Evolutionary conservation across 2,888 invertebrate species (phyloP).

Genomic region (Malthinus seriepunctatus): DNA sequence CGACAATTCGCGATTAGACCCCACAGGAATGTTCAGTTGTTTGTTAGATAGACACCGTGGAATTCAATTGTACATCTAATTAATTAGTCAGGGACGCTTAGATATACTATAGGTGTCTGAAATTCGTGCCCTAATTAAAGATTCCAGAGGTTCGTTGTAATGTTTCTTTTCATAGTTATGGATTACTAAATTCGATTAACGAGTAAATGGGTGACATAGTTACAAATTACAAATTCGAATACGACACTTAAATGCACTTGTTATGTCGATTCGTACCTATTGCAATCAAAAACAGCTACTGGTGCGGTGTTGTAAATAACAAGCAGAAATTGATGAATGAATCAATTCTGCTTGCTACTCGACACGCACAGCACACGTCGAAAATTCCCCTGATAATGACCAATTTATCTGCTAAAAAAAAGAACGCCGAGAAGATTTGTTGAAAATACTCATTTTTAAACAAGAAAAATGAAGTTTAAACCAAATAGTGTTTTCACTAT

Average conservation of each 20-base stretch:
- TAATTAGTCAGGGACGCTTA: constrained; percentile 48
- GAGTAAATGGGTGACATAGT: constrained; percentile 1
- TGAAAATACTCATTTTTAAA: neutral
- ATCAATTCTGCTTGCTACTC: constrained; percentile 2
- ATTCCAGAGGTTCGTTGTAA: constrained; percentile 40
- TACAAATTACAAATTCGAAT: constrained; percentile 11
- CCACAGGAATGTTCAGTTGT: constrained; percentile 48
- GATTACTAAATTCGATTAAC: constrained; percentile 15
- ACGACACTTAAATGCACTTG: constrained; percentile 20
- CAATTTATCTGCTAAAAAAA: constrained; percentile 11
- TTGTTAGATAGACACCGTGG: constrained; percentile 50
- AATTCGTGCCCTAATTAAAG: constrained; percentile 45
- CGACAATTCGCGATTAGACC: constrained; percentile 44
- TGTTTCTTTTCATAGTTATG: constrained; percentile 31
- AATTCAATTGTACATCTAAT: constrained; percentile 52
- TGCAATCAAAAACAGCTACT: constrained; percentile 3
- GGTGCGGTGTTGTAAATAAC: constrained; percentile 4
- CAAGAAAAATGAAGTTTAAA: too few relatives aligned
- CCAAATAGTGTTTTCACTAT: too few relatives aligned
- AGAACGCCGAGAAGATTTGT: constrained; percentile 2
- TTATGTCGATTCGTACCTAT: constrained; percentile 3
- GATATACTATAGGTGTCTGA: constrained; percentile 35
- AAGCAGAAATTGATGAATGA: constrained; percentile 12
- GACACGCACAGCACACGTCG: constrained; percentile 6
- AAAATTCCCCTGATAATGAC: constrained; percentile 12